These are phyloP conservation scores for Epinephelus moara DNA, from an alignment of 2,113 vertebrate species.

Conservation along the genomic window DNA sequence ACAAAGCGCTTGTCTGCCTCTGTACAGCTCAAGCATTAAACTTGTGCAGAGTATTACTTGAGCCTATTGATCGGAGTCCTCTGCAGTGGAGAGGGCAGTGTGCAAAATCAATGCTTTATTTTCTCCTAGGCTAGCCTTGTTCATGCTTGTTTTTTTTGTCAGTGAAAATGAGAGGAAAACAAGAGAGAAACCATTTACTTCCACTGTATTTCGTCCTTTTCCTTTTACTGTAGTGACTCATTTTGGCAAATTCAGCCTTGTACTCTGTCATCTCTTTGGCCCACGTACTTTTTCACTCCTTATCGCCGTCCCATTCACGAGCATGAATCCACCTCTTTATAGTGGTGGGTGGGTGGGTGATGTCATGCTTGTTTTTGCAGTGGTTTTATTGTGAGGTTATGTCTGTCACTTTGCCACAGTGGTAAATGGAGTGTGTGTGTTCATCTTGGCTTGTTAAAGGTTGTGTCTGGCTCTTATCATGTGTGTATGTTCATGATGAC, in stretches of 20 bases:
- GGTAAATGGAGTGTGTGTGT: constrained; percentile 29
- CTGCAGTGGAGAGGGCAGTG: constrained; percentile 74
- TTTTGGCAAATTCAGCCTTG: constrained; percentile 41
- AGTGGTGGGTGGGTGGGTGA: constrained; percentile 23
- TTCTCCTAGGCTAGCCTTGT: constrained; percentile 78
- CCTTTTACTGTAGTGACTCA: constrained; percentile 32
- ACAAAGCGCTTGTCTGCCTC: constrained; percentile 77
- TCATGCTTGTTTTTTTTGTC: constrained; percentile 65
- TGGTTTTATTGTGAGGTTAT: constrained; percentile 19
- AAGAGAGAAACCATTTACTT: constrained; percentile 56
- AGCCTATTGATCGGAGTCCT: constrained; percentile 80
- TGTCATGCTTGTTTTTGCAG: constrained; percentile 50
- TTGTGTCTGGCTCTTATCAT: background rate
- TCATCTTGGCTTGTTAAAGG: constrained; percentile 4
- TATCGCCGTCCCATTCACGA: constrained; percentile 33
- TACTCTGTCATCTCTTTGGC: constrained; percentile 27
- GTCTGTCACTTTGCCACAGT: constrained; percentile 21
- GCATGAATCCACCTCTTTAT: constrained; percentile 48
- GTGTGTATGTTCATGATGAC: background rate
- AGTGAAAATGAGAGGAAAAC: constrained; percentile 70
- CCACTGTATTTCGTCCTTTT: constrained; percentile 43
- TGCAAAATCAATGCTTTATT: constrained; percentile 84
- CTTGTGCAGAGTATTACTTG: constrained; percentile 81
- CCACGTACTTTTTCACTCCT: constrained; percentile 15
- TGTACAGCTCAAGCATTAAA: constrained; percentile 75